Percentiles rank a stretch among this genome's conserved stretches.
Conservation (phyloP, 1,140 invertebrate species). For the Halesus radiatus region DNA sequence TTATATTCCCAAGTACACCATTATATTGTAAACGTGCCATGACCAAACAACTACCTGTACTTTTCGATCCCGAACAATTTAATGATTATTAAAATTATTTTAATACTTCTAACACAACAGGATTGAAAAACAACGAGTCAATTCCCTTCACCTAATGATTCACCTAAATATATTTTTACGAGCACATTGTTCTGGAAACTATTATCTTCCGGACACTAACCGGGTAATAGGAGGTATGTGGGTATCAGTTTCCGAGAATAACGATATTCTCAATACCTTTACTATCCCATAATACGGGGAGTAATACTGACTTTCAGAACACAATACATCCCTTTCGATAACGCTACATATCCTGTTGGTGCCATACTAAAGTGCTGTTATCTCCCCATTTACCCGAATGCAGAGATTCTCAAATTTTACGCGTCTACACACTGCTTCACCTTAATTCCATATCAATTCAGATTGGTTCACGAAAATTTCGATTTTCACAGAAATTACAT, state of each 20-base stretch:
- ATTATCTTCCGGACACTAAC: too few relatives aligned
- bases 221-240: background rate
- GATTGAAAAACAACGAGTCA: too few relatives aligned
- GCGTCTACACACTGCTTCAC: background rate
- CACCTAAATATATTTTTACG: background rate
- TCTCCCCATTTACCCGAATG: slow-evolving; percentile 6
- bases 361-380: slow-evolving; percentile 20
- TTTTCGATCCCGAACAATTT: too few relatives aligned
- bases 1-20: too few relatives aligned
- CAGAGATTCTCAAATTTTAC: background rate
- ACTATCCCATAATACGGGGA: background rate
- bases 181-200: background rate
- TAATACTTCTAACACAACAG: too few relatives aligned
- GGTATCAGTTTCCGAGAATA: slow-evolving; percentile 34
- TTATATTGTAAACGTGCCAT: too few relatives aligned
- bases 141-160: too few relatives aligned
- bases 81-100: too few relatives aligned
- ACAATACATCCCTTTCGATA: slow-evolving; percentile 37
- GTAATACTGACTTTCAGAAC: slow-evolving; percentile 16
- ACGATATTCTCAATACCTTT: slow-evolving; percentile 23
- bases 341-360: slow-evolving; percentile 33
- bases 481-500: too few relatives aligned
- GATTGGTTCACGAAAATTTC: background rate
- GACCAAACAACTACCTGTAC: too few relatives aligned
- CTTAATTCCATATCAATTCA: too few relatives aligned